A percentile compares a stretch with the other conserved stretches of the same genome.
Evolutionary conservation across 1,140 invertebrate species (phyloP).

Genomic region (Drosophila yakuba): DNA sequence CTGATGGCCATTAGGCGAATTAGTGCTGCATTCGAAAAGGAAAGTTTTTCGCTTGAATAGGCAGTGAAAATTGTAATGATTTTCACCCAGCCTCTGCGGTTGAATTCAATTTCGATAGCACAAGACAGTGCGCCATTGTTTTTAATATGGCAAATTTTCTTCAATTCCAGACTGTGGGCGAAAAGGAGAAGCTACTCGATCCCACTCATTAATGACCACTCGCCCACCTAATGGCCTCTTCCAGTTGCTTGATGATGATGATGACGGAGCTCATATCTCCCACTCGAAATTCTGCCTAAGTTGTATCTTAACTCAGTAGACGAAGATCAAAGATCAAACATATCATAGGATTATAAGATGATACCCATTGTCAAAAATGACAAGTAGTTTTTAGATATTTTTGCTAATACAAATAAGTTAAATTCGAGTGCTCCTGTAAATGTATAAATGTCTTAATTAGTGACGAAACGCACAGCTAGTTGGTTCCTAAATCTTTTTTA

Average conservation of each 20-base stretch:
- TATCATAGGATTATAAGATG: too few relatives aligned
- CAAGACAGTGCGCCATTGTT: constrained; percentile 28
- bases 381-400: not conserved
- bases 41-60: constrained; percentile 40
- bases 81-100: constrained; percentile 40
- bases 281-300: not conserved
- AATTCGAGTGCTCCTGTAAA: not conserved
- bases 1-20: constrained; percentile 31
- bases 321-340: too few relatives aligned
- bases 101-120: constrained; percentile 39
- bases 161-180: constrained; percentile 22
- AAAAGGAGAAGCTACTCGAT: constrained; percentile 1
- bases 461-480: too few relatives aligned
- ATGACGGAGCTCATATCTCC: not conserved
- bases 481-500: constrained; percentile 19
- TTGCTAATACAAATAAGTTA: not conserved
- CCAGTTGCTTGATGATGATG: not conserved
- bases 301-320: not conserved
- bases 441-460: too few relatives aligned
- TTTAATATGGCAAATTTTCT: constrained; percentile 10
- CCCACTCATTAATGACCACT: not conserved
- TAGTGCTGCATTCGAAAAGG: constrained; percentile 46
- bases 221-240: constrained; percentile 8
- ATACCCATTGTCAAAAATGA: too few relatives aligned
- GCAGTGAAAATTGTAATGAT: constrained; percentile 54